These are phyloP conservation scores for Pygoscelis adeliae DNA, from an alignment of 2,113 vertebrate genomes.

Conservation along the genomic window DNA sequence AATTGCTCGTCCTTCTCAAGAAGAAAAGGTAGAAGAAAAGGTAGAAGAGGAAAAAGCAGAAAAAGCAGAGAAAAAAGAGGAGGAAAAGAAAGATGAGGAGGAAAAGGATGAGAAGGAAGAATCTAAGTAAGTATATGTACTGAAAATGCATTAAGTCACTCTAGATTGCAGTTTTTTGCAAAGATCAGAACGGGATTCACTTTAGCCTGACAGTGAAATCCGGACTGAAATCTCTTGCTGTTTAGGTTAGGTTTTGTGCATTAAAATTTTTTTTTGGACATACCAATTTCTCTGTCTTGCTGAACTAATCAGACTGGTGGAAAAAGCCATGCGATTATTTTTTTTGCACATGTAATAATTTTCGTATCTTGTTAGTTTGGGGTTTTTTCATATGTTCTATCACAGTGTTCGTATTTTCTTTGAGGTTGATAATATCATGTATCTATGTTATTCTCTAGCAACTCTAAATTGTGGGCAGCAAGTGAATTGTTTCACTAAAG, in stretches of 20 bases:
- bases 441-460: background rate
- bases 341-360: background rate
- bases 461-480: background rate
- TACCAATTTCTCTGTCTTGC: background rate
- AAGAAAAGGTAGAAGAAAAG: constrained; percentile 96
- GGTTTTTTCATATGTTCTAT: background rate
- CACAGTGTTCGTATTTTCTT: background rate
- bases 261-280: background rate
- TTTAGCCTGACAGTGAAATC: background rate
- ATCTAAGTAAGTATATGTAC: constrained; percentile 82
- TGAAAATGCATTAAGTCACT: background rate
- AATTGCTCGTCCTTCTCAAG: constrained; percentile 94
- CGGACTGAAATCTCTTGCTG: background rate
- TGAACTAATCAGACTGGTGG: background rate
- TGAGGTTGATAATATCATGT: background rate
- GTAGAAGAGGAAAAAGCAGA: constrained; percentile 94
- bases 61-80: constrained; percentile 96
- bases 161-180: background rate
- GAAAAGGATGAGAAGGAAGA: constrained; percentile 99
- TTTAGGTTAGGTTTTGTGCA: background rate
- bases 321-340: background rate
- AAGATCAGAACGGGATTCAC: background rate
- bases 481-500: background rate
- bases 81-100: constrained; percentile 98
- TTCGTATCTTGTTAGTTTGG: background rate